Evolutionary conservation across 2,888 invertebrate genomes (phyloP).

Genomic region (Geotrupes spiniger): DNA sequence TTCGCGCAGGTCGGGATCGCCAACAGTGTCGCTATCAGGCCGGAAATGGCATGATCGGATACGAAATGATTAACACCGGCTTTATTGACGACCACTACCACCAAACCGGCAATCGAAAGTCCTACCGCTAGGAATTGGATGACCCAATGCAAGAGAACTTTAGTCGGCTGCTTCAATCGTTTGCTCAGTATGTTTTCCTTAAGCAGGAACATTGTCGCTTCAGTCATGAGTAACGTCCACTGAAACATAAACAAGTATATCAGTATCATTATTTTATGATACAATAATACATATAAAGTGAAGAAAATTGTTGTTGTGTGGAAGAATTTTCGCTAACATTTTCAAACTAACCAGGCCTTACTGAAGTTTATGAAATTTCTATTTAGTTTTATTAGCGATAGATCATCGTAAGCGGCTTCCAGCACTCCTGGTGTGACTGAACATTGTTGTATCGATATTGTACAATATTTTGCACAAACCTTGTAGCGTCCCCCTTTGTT

Average conservation of each 20-base stretch:
- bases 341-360: too few relatives aligned
- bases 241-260: constrained; percentile 31
- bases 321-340: too few relatives aligned
- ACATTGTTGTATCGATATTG: too few relatives aligned
- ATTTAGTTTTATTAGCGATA: too few relatives aligned
- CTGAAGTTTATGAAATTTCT: too few relatives aligned
- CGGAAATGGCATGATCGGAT: constrained; percentile 43
- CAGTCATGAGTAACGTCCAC: constrained; percentile 45
- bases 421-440: too few relatives aligned
- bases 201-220: constrained; percentile 41
- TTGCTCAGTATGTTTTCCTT: constrained; percentile 40
- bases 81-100: constrained; percentile 39
- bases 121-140: constrained; percentile 34
- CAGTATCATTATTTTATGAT: too few relatives aligned
- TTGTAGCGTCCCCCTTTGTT: too few relatives aligned
- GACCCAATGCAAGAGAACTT: constrained; percentile 42
- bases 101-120: constrained; percentile 36
- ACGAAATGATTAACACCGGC: constrained; percentile 41
- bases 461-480: too few relatives aligned
- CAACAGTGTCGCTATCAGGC: constrained; percentile 37
- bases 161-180: constrained; percentile 28
- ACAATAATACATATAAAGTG: too few relatives aligned
- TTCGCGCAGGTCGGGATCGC: constrained; percentile 36
- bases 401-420: too few relatives aligned
- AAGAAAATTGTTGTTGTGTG: too few relatives aligned